Percentiles rank a stretch among this genome's conserved stretches.
phyloP scores from a whole-genome alignment of 1,140 invertebrate genomes.

The Anthonomus grandis region DNA sequence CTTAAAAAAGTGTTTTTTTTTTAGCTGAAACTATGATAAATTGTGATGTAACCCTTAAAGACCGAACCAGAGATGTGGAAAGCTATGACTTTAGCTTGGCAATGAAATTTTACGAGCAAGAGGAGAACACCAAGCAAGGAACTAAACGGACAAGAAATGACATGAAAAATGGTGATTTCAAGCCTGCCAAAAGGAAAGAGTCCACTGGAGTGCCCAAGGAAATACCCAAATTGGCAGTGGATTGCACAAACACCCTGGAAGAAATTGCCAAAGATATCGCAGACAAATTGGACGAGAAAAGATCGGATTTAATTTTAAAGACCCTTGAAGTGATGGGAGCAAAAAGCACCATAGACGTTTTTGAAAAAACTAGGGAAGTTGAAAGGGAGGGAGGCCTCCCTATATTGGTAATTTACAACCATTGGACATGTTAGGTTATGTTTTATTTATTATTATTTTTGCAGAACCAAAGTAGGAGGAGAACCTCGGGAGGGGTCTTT shows the following conservation, averaged over 20 bases:
- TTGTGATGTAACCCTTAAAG: constrained; percentile 56
- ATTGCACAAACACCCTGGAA: constrained; percentile 52
- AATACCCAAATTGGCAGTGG: constrained; percentile 55
- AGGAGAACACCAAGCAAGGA: constrained; percentile 41
- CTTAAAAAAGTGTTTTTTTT: no score
- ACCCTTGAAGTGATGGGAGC: constrained; percentile 70
- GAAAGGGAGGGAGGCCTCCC: constrained; percentile 81
- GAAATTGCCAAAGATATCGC: constrained; percentile 67
- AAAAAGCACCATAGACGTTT: constrained; percentile 70
- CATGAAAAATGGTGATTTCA: constrained; percentile 56
- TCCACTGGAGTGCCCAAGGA: constrained; percentile 52
- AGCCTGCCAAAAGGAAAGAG: constrained; percentile 28
- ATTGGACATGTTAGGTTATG: neutral
- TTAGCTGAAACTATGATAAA: constrained; percentile 57
- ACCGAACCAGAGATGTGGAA: constrained; percentile 57
- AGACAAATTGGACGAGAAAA: constrained; percentile 66
- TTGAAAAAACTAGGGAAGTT: constrained; percentile 73
- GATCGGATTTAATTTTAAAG: constrained; percentile 64
- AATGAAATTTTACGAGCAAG: constrained; percentile 21
- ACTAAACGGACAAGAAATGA: constrained; percentile 60
- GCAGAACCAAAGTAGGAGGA: constrained; percentile 73
- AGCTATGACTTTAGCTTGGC: constrained; percentile 54
- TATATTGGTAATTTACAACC: constrained; percentile 60
- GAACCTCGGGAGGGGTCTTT: constrained; percentile 81
- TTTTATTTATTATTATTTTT: constrained; percentile 23